A percentile compares a stretch with the other conserved stretches of the same genome.
These are phyloP conservation scores for Procambarus clarkii DNA, from an alignment of 1,140 invertebrate species.

Conservation along the genomic window DNA sequence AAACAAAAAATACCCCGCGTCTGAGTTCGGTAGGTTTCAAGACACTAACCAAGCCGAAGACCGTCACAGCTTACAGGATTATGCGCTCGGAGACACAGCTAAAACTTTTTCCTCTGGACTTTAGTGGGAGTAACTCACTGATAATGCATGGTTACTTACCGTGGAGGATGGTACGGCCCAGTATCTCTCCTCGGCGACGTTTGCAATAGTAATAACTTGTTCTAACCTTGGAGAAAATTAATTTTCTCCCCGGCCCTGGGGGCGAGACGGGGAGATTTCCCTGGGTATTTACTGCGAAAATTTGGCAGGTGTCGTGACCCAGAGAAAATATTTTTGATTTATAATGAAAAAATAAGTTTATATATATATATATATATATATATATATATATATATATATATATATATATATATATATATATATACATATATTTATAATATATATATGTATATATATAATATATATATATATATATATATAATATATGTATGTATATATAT, in stretches of 20 bases:
- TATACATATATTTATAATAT: too few relatives aligned
- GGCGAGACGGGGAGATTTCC: not conserved
- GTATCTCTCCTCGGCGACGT: not conserved
- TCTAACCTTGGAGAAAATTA: not conserved
- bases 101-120: not conserved
- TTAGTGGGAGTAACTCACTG: not conserved
- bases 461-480: too few relatives aligned
- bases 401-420: too few relatives aligned
- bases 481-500: too few relatives aligned
- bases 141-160: constrained; percentile 1
- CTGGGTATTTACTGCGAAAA: not conserved
- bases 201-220: not conserved
- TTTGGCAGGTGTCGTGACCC: not conserved
- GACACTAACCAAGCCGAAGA: not conserved
- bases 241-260: not conserved
- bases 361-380: too few relatives aligned
- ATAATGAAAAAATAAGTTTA: too few relatives aligned
- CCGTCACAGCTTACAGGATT: not conserved
- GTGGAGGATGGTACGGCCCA: not conserved
- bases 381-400: too few relatives aligned
- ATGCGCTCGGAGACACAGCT: not conserved
- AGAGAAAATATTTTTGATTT: too few relatives aligned
- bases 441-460: too few relatives aligned
- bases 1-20: too few relatives aligned
- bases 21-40: not conserved